Evolutionary conservation across 2,797 vertebrate species (phyloP), one percentile per base, ranked within the genome.

Genomic region (Neostethus bicornis): DNA sequence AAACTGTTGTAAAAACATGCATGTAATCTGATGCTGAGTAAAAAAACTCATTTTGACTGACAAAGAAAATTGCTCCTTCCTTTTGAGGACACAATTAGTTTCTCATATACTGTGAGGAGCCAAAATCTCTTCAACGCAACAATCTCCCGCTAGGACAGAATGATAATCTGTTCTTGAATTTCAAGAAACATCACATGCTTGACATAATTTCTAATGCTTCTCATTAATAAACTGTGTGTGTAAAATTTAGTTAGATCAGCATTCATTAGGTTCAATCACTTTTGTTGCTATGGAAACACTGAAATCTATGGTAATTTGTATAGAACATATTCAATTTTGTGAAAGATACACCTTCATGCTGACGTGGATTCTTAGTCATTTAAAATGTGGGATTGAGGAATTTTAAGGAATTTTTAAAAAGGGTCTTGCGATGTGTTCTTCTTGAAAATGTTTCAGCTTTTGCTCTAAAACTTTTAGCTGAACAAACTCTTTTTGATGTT

Each of bases 171-270:
- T 29, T 49, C 60, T 54, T 45, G 53, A 57, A 51, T 42, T 48
- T 61, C 53, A 56, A 62, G 45, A 56, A 65, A 65, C 37, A 70
- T 64, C 32, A 60, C 19, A 21, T 24, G 53, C 70, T 75, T 78
- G 46, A 78, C 54, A 68, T 29, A 25, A 17, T 62, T 78, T 70
- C 35, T 24, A 31, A 55, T 47, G 60, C 21, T 51, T 24, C 11
- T 17, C 34, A 10, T 4, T n/a, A 26, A n/a, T 38, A 10, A 51
- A 48, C 19, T 32, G 12, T 28, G n/a, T 23, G 13, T 31, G 12
- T 21, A 13, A 32, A 16, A 2, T 4, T 50, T 14, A 20, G 2
- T 34, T 49, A 34, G 23, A 23, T 17, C 25, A 3, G 25, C 9
- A 21, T 49, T 21, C 57, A 38, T 44, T 20, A 66, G 25, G 47